Evolutionary conservation across 1,140 invertebrate genomes (phyloP).

Genomic region (Rhyacophila brunnea): DNA sequence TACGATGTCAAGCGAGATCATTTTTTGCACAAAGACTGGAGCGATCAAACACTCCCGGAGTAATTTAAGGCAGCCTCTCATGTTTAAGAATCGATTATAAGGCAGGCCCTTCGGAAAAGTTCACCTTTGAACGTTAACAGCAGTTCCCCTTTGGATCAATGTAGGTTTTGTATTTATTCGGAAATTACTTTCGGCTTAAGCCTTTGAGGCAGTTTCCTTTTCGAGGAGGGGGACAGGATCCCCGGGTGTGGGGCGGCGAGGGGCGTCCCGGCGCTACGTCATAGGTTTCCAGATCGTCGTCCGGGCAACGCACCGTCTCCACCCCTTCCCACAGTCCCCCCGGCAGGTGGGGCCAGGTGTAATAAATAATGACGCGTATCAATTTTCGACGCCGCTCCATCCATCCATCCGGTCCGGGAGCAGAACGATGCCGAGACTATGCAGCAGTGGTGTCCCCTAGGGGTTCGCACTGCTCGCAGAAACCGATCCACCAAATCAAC

Average conservation of each 20-base stretch:
- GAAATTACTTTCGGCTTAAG: conserved; percentile 36
- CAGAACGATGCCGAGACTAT: no score
- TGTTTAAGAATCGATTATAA: conserved; percentile 15
- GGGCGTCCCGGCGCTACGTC: conserved; percentile 21
- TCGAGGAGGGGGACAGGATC: conserved; percentile 12
- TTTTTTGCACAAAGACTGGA: no score
- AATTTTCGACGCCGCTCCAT: no score
- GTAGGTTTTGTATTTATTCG: conserved; percentile 35
- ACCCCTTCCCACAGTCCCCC: conserved; percentile 11
- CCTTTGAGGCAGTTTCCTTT: conserved; percentile 35
- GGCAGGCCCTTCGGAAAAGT: conserved; percentile 12
- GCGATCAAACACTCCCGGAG: neutral
- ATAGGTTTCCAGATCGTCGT: conserved; percentile 31
- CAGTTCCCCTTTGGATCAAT: conserved; percentile 21
- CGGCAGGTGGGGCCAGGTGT: neutral
- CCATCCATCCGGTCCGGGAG: no score
- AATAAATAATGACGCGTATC: no score
- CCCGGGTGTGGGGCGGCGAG: conserved; percentile 8
- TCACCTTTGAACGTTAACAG: conserved; percentile 21
- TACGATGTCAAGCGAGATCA: no score
- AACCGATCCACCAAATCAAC: neutral
- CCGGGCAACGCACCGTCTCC: conserved; percentile 26
- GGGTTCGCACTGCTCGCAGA: neutral
- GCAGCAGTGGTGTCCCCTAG: conserved; percentile 10
- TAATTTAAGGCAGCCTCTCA: conserved; percentile 1